Percentiles rank a stretch among this genome's conserved stretches.
phyloP scores from a whole-genome alignment of 37 sponge, comb jelly and placozoan genomes.

The Chondrilla cf. caribensis region DNA sequence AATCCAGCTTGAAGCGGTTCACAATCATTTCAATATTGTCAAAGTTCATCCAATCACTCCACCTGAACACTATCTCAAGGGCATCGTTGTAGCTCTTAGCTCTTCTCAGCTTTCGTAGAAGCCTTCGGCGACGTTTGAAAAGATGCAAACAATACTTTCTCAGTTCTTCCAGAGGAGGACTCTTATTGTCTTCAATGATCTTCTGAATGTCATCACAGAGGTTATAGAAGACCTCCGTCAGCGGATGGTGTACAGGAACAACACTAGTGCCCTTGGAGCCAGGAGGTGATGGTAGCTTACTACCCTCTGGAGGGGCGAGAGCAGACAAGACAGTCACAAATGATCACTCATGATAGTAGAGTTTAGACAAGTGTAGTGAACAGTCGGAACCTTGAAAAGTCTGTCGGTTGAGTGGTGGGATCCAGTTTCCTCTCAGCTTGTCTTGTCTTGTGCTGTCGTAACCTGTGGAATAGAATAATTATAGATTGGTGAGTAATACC shows the following conservation, averaged over 20 bases:
- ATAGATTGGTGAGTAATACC: too few relatives aligned
- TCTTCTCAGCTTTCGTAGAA: background rate
- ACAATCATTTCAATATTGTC: conserved; percentile 3
- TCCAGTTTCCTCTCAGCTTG: too few relatives aligned
- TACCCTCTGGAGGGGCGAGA: too few relatives aligned
- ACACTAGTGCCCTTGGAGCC: background rate
- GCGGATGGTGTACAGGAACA: background rate
- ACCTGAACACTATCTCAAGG: background rate
- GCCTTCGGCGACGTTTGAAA: background rate
- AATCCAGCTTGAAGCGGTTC: background rate
- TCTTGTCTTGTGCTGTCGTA: too few relatives aligned
- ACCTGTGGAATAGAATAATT: too few relatives aligned
- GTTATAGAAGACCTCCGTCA: background rate
- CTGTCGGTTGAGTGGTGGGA: too few relatives aligned
- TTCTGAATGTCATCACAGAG: background rate
- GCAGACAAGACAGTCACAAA: too few relatives aligned
- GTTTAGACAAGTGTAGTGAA: too few relatives aligned
- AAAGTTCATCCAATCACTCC: background rate
- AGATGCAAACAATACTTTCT: background rate
- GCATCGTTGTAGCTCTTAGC: background rate
- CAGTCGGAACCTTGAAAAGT: too few relatives aligned
- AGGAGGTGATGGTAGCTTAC: background rate
- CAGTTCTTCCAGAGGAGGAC: conserved; percentile 10
- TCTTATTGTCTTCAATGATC: background rate
- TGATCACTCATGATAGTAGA: too few relatives aligned